These are phyloP conservation scores for Trematomus loennbergii DNA, from an alignment of 2,113 vertebrate species.

Conservation along the genomic window DNA sequence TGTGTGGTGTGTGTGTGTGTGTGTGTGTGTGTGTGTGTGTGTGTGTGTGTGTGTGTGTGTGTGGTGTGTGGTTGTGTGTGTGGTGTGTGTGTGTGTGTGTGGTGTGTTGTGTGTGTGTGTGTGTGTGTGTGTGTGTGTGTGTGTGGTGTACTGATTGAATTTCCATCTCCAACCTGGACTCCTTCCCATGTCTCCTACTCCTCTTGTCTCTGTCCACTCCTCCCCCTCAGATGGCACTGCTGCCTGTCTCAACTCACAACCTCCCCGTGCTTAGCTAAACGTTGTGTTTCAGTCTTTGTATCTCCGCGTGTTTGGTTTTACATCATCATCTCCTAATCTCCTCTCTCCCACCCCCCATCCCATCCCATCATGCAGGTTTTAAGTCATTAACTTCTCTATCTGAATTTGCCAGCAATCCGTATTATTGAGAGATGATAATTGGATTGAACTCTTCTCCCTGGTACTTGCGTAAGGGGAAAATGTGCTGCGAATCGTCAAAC, in stretches of 20 bases:
- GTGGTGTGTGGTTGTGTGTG: background rate
- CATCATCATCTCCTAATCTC: constrained; percentile 54
- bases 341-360: background rate
- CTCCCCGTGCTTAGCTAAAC: constrained; percentile 18
- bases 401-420: constrained; percentile 43
- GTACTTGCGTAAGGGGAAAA: constrained; percentile 25
- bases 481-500: constrained; percentile 9
- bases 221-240: constrained; percentile 63
- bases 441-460: constrained; percentile 48
- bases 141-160: constrained; percentile 11
- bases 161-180: constrained; percentile 48
- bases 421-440: constrained; percentile 59
- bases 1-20: background rate
- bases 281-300: constrained; percentile 26
- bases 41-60: background rate
- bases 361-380: constrained; percentile 42
- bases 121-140: background rate
- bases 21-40: background rate
- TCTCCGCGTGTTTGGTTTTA: constrained; percentile 31
- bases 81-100: constrained; percentile 1
- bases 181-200: constrained; percentile 49
- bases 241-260: constrained; percentile 47
- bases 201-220: constrained; percentile 48
- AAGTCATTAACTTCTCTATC: constrained; percentile 61
- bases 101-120: background rate